phyloP scores from a whole-genome alignment of 2,888 invertebrate genomes.

The Fragum fragum region DNA sequence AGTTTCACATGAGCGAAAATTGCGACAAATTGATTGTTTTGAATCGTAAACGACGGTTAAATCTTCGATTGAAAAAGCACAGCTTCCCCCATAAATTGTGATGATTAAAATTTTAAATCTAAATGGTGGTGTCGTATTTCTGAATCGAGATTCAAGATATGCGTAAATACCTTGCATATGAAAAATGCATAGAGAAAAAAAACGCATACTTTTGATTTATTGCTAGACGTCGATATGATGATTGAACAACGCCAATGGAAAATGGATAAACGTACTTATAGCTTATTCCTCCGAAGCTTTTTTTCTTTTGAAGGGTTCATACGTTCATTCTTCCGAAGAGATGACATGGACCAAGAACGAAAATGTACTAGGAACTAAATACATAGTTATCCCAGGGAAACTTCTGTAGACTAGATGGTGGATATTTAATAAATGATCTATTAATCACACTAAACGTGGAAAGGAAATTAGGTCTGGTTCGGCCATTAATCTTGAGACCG shows the following conservation, averaged over 20 bases:
- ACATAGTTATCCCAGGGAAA: too few species aligned
- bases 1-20: neutral
- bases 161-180: neutral
- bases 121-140: neutral
- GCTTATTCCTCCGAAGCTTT: too few species aligned
- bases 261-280: too few species aligned
- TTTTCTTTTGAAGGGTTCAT: too few species aligned
- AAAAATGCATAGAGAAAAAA: neutral
- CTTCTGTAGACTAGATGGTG: neutral
- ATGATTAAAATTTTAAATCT: neutral
- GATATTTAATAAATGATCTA: neutral
- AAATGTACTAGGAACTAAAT: too few species aligned
- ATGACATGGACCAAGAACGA: too few species aligned
- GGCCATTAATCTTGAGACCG: neutral
- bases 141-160: neutral
- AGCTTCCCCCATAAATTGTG: neutral
- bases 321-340: too few species aligned
- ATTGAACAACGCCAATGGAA: too few species aligned
- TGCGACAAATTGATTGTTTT: conserved; percentile 3
- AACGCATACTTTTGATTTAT: neutral
- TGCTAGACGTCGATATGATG: neutral
- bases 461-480: conserved; percentile 9
- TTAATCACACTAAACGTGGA: conserved; percentile 5
- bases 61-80: neutral
- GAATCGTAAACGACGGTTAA: neutral